Percentiles rank a stretch among this genome's conserved stretches.
phyloP scores from a whole-genome alignment of 2,888 invertebrate species.

The Callyntrura guangdongensis region DNA sequence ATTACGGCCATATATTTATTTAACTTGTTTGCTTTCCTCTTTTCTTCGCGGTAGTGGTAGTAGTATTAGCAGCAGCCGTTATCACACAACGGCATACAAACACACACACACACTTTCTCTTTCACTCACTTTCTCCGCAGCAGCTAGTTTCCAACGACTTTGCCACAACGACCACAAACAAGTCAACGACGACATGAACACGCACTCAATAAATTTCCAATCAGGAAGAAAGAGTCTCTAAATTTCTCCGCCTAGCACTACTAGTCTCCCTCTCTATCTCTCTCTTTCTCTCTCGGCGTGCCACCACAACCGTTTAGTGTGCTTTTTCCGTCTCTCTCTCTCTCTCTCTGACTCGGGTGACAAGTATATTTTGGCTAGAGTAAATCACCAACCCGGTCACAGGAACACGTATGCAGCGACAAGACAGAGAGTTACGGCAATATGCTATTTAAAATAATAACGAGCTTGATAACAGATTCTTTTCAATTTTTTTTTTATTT shows the following conservation, averaged over 20 bases:
- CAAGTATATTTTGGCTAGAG: too few species aligned
- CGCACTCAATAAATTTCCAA: conserved; percentile 55
- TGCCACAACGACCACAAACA: not conserved
- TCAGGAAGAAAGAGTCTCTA: conserved; percentile 37
- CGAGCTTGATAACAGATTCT: too few species aligned
- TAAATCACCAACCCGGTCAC: too few species aligned
- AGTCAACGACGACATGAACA: conserved; percentile 34
- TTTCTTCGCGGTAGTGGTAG: too few species aligned
- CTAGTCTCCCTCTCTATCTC: not conserved
- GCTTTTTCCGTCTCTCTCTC: not conserved
- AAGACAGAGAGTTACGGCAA: too few species aligned
- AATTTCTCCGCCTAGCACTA: not conserved
- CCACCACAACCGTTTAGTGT: too few species aligned
- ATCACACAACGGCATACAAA: too few species aligned
- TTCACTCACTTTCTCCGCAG: not conserved
- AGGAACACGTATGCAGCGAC: too few species aligned
- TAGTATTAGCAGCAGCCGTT: too few species aligned
- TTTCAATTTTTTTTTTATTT: too few species aligned
- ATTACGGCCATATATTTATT: conserved; percentile 45
- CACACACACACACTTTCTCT: not conserved
- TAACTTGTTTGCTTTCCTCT: conserved; percentile 41
- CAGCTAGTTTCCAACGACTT: not conserved
- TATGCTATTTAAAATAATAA: too few species aligned
- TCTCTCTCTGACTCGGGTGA: not conserved
- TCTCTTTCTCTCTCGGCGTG: too few species aligned